Evolutionary conservation across 2,888 invertebrate genomes (phyloP).

Genomic region (Lypha dubia): DNA sequence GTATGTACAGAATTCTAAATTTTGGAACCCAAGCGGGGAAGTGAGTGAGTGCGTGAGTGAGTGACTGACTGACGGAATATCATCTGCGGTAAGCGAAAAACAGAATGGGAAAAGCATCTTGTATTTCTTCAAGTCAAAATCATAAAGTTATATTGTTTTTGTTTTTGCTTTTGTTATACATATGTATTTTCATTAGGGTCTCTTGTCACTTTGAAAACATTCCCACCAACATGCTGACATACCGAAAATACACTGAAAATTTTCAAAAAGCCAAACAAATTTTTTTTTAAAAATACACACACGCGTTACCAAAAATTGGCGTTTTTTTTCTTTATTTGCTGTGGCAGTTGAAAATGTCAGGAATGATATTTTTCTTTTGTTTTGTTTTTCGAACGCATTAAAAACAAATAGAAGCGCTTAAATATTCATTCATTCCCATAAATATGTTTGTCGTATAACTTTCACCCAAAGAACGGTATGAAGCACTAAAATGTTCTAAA

Average conservation of each 20-base stretch:
- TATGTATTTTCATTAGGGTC: slow-evolving; percentile 47
- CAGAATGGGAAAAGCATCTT: not conserved
- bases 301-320: slow-evolving; percentile 1
- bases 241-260: slow-evolving; percentile 39
- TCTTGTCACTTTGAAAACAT: slow-evolving; percentile 48
- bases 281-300: not conserved
- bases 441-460: not conserved
- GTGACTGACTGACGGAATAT: too few relatives aligned
- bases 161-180: slow-evolving; percentile 8
- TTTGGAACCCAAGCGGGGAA: not conserved
- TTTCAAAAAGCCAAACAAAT: not conserved
- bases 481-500: not conserved
- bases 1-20: too few relatives aligned
- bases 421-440: not conserved
- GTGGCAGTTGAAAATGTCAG: slow-evolving; percentile 70
- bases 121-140: slow-evolving; percentile 16
- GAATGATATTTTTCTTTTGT: slow-evolving; percentile 38
- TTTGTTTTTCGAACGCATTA: slow-evolving; percentile 48
- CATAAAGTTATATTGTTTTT: not conserved
- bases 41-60: not conserved
- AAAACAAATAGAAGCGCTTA: not conserved
- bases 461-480: not conserved
- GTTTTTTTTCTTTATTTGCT: slow-evolving; percentile 59
- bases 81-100: not conserved
- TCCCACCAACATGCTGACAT: slow-evolving; percentile 66